Conservation (phyloP, 2,888 invertebrate species). For the Gastrophysa polygoni region DNA sequence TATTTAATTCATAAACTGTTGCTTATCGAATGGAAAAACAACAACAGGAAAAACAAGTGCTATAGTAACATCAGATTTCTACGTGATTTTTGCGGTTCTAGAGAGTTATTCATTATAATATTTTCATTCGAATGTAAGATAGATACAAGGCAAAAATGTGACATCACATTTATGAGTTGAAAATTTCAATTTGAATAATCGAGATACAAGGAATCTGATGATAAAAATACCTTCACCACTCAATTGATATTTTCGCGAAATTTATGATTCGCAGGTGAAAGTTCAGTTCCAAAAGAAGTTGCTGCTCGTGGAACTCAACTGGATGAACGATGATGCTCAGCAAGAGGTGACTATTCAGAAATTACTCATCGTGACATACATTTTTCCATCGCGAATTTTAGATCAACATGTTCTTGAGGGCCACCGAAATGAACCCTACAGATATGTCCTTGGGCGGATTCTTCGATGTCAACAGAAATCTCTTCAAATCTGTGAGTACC, state of each 20-base stretch:
- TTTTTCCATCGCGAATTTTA: constrained; percentile 36
- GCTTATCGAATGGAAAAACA: too few relatives aligned
- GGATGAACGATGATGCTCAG: constrained; percentile 79
- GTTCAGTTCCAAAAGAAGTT: constrained; percentile 77
- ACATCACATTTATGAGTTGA: neutral
- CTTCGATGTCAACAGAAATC: constrained; percentile 72
- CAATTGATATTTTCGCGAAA: neutral
- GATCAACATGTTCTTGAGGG: constrained; percentile 76
- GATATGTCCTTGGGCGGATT: constrained; percentile 76
- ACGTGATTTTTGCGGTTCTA: too few relatives aligned
- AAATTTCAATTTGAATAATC: too few relatives aligned
- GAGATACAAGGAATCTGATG: too few relatives aligned
- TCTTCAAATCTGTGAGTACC: constrained; percentile 71
- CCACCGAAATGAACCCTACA: constrained; percentile 78
- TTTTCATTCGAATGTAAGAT: too few relatives aligned
- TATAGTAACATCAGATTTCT: too few relatives aligned
- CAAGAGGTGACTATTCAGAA: constrained; percentile 61
- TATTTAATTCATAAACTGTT: too few relatives aligned
- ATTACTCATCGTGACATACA: neutral
- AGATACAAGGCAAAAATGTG: too few relatives aligned
- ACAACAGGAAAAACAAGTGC: too few relatives aligned
- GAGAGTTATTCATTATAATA: too few relatives aligned
- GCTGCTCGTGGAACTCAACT: constrained; percentile 73
- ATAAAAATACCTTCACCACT: too few relatives aligned
- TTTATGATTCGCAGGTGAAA: constrained; percentile 62